Percentiles rank a stretch among this genome's conserved stretches.
These are phyloP conservation scores for Globicephala melas DNA, from an alignment of 2,113 vertebrate species.

Conservation along the genomic window DNA sequence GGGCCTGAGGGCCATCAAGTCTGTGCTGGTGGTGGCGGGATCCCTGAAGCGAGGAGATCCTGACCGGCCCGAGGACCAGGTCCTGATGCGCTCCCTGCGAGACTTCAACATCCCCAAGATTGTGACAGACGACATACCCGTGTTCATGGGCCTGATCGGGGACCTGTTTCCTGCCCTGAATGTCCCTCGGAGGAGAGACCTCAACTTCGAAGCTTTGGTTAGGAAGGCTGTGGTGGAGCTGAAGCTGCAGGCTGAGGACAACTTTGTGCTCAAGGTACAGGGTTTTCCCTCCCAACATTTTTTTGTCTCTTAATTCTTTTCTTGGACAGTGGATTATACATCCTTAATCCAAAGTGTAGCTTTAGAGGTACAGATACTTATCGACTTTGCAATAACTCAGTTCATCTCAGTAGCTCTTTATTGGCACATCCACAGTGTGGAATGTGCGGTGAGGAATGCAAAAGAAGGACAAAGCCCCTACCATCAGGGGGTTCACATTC, in stretches of 20 bases:
- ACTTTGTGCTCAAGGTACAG: slow-evolving; percentile 94
- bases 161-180: slow-evolving; percentile 95
- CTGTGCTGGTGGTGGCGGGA: slow-evolving; percentile 94
- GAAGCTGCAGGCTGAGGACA: slow-evolving; percentile 93
- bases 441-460: neutral
- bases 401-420: neutral
- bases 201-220: slow-evolving; percentile 88
- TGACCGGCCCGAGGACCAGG: slow-evolving; percentile 91
- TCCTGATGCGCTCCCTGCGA: slow-evolving; percentile 94
- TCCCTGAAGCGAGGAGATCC: slow-evolving; percentile 94
- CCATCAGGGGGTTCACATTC: fast-evolving
- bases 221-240: slow-evolving; percentile 90
- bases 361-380: neutral
- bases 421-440: neutral
- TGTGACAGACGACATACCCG: slow-evolving; percentile 92
- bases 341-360: neutral
- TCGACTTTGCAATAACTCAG: neutral
- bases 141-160: slow-evolving; percentile 94
- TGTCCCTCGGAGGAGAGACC: slow-evolving; percentile 90
- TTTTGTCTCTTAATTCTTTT: neutral
- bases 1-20: slow-evolving; percentile 97
- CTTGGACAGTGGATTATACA: neutral
- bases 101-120: slow-evolving; percentile 98
- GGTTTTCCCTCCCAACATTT: neutral
- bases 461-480: neutral